Base-by-base conservation (phyloP, 2,113 vertebrate species). In the Callionymus lyra region DNA sequence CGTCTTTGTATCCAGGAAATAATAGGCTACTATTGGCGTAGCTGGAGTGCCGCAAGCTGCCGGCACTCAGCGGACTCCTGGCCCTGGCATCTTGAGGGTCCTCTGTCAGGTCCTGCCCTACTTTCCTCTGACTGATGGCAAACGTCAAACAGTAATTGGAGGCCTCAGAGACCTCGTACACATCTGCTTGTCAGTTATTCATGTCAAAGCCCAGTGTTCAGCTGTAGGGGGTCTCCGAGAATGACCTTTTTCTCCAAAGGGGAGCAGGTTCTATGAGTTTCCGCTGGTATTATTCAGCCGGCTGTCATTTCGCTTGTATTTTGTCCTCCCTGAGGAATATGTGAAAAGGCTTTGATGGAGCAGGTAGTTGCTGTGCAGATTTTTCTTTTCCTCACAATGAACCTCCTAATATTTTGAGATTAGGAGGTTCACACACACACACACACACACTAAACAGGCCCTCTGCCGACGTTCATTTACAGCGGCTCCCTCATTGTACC, bases 101-200 rank as follows among this genome's bases (percentile, higher is more conserved):
- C 57, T 16, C 40, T 39, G 43, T 53, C 50, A 41, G 45, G 59
- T 42, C 55, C 56, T 44, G 58, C 38, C 61, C 44, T 44, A 32
- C 58, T 66, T 50, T 48, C 45, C 43, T 64, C 56, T 72, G 71
- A 72, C 16, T 36, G 70, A 73, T 72, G 63, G 62, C 12, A 27
- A 1, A 47, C 54, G 19, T 68, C 50, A 35, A 42, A 53, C 56
- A 27, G 43, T 83, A 83, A 82, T 81, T 83, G 77, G 77, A 50
- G 58, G 68, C 75, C 65, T 56, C 19, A 3, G 55, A 67, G 73
- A 59, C 67, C 63, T 12, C n/a, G 21, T 13, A 41, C 68, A 56
- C 56, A 51, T 57, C 62, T 9, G 34, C 50, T 63, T 77, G 75
- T 76, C 77, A 76, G 59, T 65, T 58, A 56, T 48, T 62, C 47